These are phyloP conservation scores for Danio choprae DNA, from an alignment of 2,797 vertebrate genomes.

Conservation along the genomic window DNA sequence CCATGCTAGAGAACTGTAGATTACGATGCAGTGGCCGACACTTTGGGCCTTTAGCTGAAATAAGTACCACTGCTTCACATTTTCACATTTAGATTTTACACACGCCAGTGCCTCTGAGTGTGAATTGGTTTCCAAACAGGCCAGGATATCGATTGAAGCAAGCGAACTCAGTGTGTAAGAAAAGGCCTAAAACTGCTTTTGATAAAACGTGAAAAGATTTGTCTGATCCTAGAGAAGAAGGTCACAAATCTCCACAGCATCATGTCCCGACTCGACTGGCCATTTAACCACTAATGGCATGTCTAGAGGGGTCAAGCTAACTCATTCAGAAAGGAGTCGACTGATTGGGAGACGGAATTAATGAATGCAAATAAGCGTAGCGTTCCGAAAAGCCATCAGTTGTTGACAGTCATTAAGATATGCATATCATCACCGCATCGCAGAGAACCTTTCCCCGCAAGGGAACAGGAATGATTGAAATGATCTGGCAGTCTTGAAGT, in stretches of 20 bases:
- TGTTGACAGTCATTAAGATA: constrained; percentile 71
- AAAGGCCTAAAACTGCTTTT: constrained; percentile 29
- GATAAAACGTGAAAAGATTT: constrained; percentile 48
- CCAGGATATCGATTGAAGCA: constrained; percentile 26
- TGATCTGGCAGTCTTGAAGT: constrained; percentile 67
- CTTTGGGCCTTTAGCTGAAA: constrained; percentile 13
- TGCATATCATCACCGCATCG: constrained; percentile 67
- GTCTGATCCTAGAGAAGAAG: constrained; percentile 38
- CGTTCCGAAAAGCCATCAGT: constrained; percentile 67
- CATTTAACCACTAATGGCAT: constrained; percentile 46
- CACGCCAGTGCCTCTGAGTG: constrained; percentile 3
- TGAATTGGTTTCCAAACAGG: constrained; percentile 30
- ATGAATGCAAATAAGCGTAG: constrained; percentile 68
- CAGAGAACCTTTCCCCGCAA: constrained; percentile 52
- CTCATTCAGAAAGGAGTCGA: constrained; percentile 44
- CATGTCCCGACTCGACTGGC: constrained; percentile 16
- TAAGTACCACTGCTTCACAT: neutral
- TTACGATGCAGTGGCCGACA: neutral
- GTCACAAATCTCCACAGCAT: constrained; percentile 17
- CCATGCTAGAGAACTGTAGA: constrained; percentile 3
- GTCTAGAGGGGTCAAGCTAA: constrained; percentile 45
- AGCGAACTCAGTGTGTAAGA: neutral
- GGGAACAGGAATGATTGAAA: constrained; percentile 68
- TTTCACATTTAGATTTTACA: constrained; percentile 37
- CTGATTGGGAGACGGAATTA: constrained; percentile 64